Conservation (phyloP, 2,888 invertebrate species). For the Cheilosia impressa region DNA sequence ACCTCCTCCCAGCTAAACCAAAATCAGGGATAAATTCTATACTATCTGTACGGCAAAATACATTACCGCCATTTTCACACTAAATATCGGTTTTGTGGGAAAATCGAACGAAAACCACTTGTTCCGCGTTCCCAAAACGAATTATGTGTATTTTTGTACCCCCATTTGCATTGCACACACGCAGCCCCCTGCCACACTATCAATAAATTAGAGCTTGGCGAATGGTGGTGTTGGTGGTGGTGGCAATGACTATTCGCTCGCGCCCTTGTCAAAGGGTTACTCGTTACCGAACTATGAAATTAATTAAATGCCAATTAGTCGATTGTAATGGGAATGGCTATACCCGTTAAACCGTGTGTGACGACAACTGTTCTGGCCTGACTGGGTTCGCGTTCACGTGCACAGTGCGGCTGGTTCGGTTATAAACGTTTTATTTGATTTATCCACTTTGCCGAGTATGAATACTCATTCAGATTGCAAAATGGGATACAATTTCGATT, state of each 20-base stretch:
- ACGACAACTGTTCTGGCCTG: conserved; percentile 8
- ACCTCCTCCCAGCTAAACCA: not conserved
- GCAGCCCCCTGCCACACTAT: not conserved
- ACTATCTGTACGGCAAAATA: conserved; percentile 5
- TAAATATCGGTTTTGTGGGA: conserved; percentile 11
- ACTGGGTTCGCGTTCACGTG: not conserved
- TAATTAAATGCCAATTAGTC: conserved; percentile 57
- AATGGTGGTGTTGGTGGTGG: not conserved
- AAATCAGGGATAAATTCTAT: conserved; percentile 15
- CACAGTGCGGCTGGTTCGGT: not conserved
- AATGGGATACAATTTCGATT: conserved; percentile 20
- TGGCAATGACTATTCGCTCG: conserved; percentile 1
- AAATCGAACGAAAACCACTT: conserved; percentile 21
- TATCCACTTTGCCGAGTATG: conserved; percentile 4
- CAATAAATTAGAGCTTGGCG: conserved; percentile 23
- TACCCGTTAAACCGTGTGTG: conserved; percentile 32
- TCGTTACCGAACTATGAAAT: conserved; percentile 32
- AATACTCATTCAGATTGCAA: not conserved
- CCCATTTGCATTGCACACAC: conserved; percentile 1
- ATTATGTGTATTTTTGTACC: conserved; percentile 7
- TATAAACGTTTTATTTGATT: conserved; percentile 21
- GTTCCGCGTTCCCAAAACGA: conserved; percentile 14
- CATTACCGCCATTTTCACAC: conserved; percentile 1
- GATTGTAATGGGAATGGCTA: conserved; percentile 35
- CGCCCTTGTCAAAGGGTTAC: conserved; percentile 17